phyloP scores from a whole-genome alignment of 2,113 vertebrate species.

The Tyto alba region DNA sequence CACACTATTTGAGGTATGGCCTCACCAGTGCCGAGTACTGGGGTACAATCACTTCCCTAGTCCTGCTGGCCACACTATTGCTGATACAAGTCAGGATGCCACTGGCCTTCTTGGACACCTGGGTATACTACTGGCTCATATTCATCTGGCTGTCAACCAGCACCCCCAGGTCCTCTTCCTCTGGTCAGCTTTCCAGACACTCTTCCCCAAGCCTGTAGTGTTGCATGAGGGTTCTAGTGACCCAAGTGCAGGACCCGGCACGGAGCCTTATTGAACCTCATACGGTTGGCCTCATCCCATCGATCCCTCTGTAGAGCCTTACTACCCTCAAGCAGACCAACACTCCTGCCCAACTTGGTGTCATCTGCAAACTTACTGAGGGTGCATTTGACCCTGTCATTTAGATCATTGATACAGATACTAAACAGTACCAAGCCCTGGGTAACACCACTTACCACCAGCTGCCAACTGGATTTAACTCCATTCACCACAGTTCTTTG shows the following conservation, averaged over 20 bases:
- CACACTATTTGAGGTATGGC: accelerated
- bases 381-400: too few relatives aligned
- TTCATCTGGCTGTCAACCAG: too few relatives aligned
- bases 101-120: background rate
- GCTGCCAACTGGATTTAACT: background rate
- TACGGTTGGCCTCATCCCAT: background rate
- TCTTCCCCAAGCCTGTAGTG: background rate
- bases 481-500: too few relatives aligned
- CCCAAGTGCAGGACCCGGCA: too few relatives aligned
- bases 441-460: background rate
- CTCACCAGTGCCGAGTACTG: background rate
- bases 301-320: background rate
- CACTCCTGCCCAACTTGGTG: too few relatives aligned
- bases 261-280: background rate
- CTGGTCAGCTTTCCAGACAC: background rate
- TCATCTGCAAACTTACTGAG: background rate
- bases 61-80: background rate
- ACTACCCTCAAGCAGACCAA: background rate
- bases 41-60: background rate
- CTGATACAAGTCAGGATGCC: background rate
- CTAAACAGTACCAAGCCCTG: background rate
- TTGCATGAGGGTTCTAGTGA: background rate
- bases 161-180: too few relatives aligned
- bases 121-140: background rate
- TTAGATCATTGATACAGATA: background rate